Conservation (phyloP, 2,113 vertebrate genomes). For the Alligator mississippiensis region DNA sequence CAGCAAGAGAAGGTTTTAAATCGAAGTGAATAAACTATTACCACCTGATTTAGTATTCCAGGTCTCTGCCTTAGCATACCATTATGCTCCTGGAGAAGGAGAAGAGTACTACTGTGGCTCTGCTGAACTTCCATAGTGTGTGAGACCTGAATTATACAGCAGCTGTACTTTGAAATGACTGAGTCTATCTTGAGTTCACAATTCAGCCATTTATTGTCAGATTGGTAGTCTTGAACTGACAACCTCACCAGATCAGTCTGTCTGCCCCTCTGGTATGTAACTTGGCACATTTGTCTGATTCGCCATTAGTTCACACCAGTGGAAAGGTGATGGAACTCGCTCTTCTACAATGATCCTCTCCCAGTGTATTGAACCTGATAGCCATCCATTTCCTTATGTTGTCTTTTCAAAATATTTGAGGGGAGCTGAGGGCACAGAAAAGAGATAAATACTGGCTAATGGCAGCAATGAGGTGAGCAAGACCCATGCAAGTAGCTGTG, state of each 20-base stretch:
- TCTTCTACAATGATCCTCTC: not conserved
- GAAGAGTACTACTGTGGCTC: fast-evolving
- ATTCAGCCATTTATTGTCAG: not conserved
- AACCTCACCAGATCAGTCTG: not conserved
- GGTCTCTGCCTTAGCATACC: not conserved
- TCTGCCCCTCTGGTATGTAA: not conserved
- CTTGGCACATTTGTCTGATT: not conserved
- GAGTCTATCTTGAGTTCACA: not conserved
- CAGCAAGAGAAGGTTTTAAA: not conserved
- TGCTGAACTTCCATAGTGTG: not conserved
- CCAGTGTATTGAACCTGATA: not conserved
- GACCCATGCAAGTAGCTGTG: not conserved
- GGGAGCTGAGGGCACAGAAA: not conserved
- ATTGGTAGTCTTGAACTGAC: not conserved
- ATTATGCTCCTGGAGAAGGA: not conserved
- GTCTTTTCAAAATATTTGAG: not conserved
- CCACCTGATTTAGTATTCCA: not conserved
- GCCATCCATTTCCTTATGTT: not conserved
- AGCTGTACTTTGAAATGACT: not conserved
- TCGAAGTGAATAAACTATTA: not conserved
- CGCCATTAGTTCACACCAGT: not conserved
- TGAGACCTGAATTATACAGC: not conserved
- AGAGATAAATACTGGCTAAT: not conserved
- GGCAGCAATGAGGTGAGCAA: not conserved
- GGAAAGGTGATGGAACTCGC: not conserved